These are phyloP conservation scores for Pristionchus japonicus DNA, from an alignment of 2,888 invertebrate genomes.

Conservation along the genomic window DNA sequence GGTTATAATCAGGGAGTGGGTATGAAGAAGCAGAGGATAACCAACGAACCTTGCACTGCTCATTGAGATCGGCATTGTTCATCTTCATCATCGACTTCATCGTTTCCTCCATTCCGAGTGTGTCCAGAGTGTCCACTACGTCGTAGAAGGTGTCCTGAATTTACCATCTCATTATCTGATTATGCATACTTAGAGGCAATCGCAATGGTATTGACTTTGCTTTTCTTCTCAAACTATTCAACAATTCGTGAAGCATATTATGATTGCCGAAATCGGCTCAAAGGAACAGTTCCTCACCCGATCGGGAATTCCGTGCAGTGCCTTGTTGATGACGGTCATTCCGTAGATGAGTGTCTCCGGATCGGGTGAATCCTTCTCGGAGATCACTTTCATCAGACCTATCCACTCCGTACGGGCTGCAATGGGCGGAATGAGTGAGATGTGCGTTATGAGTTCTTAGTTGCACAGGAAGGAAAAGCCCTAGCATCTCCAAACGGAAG, in stretches of 20 bases:
- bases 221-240: too few relatives aligned
- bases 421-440: conserved; percentile 8
- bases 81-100: conserved; percentile 63
- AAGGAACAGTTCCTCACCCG: conserved; percentile 61
- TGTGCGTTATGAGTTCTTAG: too few relatives aligned
- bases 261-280: not conserved
- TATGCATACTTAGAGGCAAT: too few relatives aligned
- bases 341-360: conserved; percentile 95
- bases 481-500: conserved; percentile 22
- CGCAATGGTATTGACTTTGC: too few relatives aligned
- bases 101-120: conserved; percentile 80
- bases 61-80: conserved; percentile 38
- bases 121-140: conserved; percentile 94
- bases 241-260: not conserved
- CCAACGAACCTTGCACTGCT: conserved; percentile 41
- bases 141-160: conserved; percentile 94
- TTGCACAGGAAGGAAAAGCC: not conserved
- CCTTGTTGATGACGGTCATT: conserved; percentile 90
- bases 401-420: conserved; percentile 83
- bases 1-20: too few relatives aligned
- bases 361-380: conserved; percentile 92
- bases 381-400: conserved; percentile 87
- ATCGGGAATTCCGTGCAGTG: conserved; percentile 74
- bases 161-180: too few relatives aligned
- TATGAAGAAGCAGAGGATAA: not conserved